Conservation (phyloP, 2,888 invertebrate genomes). For the Drosophila melanosoma region DNA sequence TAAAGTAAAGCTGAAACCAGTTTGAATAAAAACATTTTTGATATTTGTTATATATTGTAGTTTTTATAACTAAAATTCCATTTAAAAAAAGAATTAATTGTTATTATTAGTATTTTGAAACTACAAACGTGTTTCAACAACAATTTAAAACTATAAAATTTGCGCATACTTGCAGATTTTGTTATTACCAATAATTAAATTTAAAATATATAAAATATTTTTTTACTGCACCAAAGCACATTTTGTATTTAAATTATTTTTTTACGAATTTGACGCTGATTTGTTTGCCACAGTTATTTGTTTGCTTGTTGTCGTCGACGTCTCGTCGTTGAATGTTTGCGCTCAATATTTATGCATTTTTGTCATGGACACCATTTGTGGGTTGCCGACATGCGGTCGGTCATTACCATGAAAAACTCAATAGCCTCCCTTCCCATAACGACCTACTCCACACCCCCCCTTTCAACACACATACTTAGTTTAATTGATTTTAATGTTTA, state of each 20-base stretch:
- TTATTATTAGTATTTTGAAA: no score
- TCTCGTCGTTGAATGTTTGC: conserved; percentile 50
- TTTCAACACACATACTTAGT: conserved; percentile 52
- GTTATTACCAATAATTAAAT: conserved; percentile 4
- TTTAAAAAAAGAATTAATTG: not conserved
- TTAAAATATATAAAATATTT: conserved; percentile 9
- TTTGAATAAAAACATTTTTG: not conserved
- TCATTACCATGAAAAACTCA: conserved; percentile 66
- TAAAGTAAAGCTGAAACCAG: not conserved
- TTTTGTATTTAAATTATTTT: conserved; percentile 54
- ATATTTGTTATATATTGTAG: not conserved
- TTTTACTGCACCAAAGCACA: conserved; percentile 27
- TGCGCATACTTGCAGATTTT: not conserved
- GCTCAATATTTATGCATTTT: conserved; percentile 73
- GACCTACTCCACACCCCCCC: not conserved
- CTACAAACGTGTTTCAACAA: not conserved
- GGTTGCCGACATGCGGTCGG: conserved; percentile 48
- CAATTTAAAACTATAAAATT: not conserved
- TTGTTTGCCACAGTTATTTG: conserved; percentile 29
- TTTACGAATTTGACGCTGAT: conserved; percentile 34
- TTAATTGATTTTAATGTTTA: conserved; percentile 71
- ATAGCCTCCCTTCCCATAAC: not conserved
- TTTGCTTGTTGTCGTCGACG: conserved; percentile 23
- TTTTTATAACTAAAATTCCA: not conserved
- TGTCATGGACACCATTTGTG: conserved; percentile 68